Evolutionary conservation across 2,888 invertebrate species (phyloP).

Genomic region (Eilema caniola): DNA sequence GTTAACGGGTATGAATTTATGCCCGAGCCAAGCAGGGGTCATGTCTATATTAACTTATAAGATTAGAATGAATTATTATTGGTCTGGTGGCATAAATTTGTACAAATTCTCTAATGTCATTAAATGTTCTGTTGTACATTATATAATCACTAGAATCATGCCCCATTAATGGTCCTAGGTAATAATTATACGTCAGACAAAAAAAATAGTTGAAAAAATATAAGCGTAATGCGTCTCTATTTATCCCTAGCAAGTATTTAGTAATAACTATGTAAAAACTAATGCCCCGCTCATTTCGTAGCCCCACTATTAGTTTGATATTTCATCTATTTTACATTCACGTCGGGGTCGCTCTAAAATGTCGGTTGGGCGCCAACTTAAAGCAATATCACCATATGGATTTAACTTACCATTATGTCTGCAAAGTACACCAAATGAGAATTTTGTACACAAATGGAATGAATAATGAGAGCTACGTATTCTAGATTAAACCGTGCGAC

Average conservation of each 20-base stretch:
- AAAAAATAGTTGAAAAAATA: background rate
- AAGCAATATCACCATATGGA: conserved; percentile 55
- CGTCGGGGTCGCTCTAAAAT: conserved; percentile 56
- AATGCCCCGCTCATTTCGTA: conserved; percentile 30
- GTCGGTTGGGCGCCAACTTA: conserved; percentile 58
- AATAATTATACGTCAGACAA: background rate
- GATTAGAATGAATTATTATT: too few relatives aligned
- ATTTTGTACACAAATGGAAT: conserved; percentile 12
- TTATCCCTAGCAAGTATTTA: background rate
- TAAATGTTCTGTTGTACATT: too few relatives aligned
- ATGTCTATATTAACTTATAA: too few relatives aligned
- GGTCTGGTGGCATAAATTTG: too few relatives aligned
- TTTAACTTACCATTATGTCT: conserved; percentile 37
- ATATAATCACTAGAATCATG: too few relatives aligned
- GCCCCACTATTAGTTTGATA: conserved; percentile 61
- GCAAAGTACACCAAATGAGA: conserved; percentile 18
- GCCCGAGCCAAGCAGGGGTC: too few relatives aligned
- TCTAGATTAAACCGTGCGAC: conserved; percentile 2
- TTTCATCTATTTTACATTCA: conserved; percentile 74
- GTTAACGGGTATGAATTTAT: too few relatives aligned
- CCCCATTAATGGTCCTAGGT: too few relatives aligned
- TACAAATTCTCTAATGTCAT: too few relatives aligned
- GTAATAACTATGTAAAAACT: too few relatives aligned
- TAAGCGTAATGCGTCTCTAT: too few relatives aligned
- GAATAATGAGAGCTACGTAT: background rate